Evolutionary conservation across 1,140 invertebrate genomes (phyloP), one percentile per base, ranked within the genome.

Genomic region (Calliopsis andreniformis): DNA sequence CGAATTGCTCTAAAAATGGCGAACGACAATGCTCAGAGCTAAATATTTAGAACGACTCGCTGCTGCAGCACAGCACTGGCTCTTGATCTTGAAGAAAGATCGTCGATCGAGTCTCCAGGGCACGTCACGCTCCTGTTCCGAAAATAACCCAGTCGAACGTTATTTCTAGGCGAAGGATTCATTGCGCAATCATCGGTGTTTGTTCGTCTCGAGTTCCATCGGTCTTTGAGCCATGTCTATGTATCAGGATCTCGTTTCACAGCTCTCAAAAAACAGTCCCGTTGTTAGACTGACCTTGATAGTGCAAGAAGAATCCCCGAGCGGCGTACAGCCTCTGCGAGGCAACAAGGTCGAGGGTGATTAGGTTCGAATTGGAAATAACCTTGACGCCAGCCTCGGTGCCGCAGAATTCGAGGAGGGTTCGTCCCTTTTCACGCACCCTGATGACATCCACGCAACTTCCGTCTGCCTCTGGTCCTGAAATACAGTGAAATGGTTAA

Each of bases 241-340:
- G n/a, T n/a, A n/a, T n/a, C n/a, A n/a, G 23, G 61, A 43, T 63
- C 25, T 28, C 47, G 30, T 53, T 51, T 45, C 63, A 20, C 66
- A n/a, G 39, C 35, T 72, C 39, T 30, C 23, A 10, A 28, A 39
- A 28, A 23, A 63, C 42, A 45, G 20, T 53, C 58, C 14, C 12
- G 23, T 23, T 1, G 10, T 5, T 3, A 14, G 1, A 28, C 72
- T n/a, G 42, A 91, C 91, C 91, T 89, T 91, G 88, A 47, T 92
- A 92, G 35, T 92, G 88, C 12, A 92, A 64, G 14, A 92, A 87
- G 66, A 92, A 91, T 79, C 91, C 91, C 49, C 91, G 84, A n/a
- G 87, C 88, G 0, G 89, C 87, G 73, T 86, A 91, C 5, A 92
- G 30, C 25, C 56, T 88, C 23, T 70, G 73, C 8, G 88, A 85